These are phyloP conservation scores for Toxostoma redivivum DNA, from an alignment of 2,113 vertebrate genomes.

Conservation along the genomic window DNA sequence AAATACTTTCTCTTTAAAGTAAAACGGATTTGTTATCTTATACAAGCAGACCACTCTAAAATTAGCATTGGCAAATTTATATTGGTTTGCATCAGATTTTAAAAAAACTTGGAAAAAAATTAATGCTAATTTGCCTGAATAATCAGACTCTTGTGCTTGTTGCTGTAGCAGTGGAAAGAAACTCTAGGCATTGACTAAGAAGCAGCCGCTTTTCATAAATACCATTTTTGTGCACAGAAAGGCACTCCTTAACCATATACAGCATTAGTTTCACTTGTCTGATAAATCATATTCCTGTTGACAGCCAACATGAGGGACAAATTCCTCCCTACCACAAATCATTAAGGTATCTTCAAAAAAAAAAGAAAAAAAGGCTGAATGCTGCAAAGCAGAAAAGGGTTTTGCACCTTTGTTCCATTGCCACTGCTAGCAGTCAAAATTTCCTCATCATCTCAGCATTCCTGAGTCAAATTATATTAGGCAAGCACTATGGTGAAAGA, in stretches of 20 bases:
- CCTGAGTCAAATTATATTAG: background rate
- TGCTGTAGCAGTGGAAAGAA: slow-evolving; percentile 13
- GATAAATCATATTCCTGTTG: slow-evolving; percentile 1
- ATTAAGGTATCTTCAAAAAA: background rate
- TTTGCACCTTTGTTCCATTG: background rate
- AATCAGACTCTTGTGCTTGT: background rate
- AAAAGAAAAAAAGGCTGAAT: background rate
- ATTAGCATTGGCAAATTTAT: background rate
- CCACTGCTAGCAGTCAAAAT: background rate
- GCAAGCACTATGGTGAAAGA: background rate
- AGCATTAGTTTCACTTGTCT: background rate
- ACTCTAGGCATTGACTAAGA: background rate
- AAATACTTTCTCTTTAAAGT: slow-evolving; percentile 32
- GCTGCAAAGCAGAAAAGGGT: background rate
- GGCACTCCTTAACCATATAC: background rate
- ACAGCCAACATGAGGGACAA: background rate
- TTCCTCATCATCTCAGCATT: background rate
- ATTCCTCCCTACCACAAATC: background rate
- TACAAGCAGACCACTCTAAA: slow-evolving; percentile 37
- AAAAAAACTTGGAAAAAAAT: background rate
- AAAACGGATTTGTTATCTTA: slow-evolving; percentile 40
- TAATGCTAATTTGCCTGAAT: background rate
- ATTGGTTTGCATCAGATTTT: background rate
- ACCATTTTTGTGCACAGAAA: slow-evolving; percentile 3
- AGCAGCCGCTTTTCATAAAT: background rate